Base-by-base conservation (phyloP, 2,113 vertebrate genomes). In the Pycnonotus jocosus region DNA sequence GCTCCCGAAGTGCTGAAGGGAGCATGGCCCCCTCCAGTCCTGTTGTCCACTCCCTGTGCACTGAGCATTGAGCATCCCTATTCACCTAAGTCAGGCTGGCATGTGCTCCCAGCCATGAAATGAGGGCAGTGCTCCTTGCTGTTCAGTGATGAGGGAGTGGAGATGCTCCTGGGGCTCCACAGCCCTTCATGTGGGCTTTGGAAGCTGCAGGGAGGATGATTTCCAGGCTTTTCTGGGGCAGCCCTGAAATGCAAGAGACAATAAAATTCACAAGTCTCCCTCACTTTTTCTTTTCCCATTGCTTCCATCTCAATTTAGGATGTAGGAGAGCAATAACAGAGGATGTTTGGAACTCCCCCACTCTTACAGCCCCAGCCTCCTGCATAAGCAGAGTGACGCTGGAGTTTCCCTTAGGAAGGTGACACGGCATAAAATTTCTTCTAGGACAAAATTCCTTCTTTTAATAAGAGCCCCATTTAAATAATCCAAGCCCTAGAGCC, bases 391-490 rank as follows among this genome's bases (percentile, higher is more conserved):
- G 56, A 38, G 31, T 50, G 86, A 54, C 2, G 0, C 50, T 51
- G 66, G n/a, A 35, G 13, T 76, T 90, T 68, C 30, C 69, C 69
- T 76, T 47, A 74, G 70, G 65, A 93, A 57, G 57, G 40, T 76
- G 45, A 33, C 66, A 28, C 0, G 6, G 20, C 35, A 50, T 53
- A 70, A 60, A 57, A 40, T 87, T 57, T 51, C 66, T 90, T 80
- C 35, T 78, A 80, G 68, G 90, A 88, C 3, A 10, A 76, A 74
- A 94, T 48, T 68, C 40, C 66, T 87, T 69, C 58, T 91, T 90
- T 92, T 90, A 94, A 93, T 31, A 93, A 81, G 90, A 93, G 33
- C 69, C 30, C 74, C 35, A 79, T 89, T 93, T 90, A 92, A 90
- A 96, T 94, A 90, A 86, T 35, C 85, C 62, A 31, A 88, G 45